Percentiles rank a stretch among this genome's conserved stretches.
phyloP scores from a whole-genome alignment of 2,797 vertebrate species.

The Lacerta bilineata region DNA sequence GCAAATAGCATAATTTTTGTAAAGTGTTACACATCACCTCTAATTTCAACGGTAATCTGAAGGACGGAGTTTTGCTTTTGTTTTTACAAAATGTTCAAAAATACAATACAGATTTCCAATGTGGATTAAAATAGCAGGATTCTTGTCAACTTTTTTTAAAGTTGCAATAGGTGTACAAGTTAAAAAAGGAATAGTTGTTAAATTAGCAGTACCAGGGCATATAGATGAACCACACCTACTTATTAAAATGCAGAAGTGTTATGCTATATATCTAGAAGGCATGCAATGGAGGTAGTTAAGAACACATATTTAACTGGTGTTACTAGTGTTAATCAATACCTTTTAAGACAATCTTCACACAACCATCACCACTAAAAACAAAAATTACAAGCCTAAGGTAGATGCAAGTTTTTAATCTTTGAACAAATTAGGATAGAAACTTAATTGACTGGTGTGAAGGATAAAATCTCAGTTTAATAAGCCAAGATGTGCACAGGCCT shows the following conservation, averaged over 20 bases:
- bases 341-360: neutral
- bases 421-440: neutral
- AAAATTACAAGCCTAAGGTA: too few species aligned
- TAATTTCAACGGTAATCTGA: neutral
- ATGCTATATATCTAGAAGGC: neutral
- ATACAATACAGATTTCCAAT: neutral
- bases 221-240: neutral
- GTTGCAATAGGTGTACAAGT: too few species aligned
- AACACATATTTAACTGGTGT: neutral
- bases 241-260: neutral
- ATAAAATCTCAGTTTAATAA: neutral
- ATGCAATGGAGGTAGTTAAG: neutral
- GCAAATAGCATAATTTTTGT: neutral
- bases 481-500: neutral
- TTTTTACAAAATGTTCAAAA: neutral
- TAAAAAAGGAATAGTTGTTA: neutral
- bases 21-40: slow-evolving; percentile 1
- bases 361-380: too few species aligned
- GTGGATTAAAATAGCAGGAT: neutral
- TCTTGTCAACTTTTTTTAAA: neutral
- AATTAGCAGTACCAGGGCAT: neutral
- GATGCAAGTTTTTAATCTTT: neutral
- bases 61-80: neutral
- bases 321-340: neutral
- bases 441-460: neutral